Evolutionary conservation across 2,113 vertebrate species (phyloP).

Genomic region (Brachirus orientalis): DNA sequence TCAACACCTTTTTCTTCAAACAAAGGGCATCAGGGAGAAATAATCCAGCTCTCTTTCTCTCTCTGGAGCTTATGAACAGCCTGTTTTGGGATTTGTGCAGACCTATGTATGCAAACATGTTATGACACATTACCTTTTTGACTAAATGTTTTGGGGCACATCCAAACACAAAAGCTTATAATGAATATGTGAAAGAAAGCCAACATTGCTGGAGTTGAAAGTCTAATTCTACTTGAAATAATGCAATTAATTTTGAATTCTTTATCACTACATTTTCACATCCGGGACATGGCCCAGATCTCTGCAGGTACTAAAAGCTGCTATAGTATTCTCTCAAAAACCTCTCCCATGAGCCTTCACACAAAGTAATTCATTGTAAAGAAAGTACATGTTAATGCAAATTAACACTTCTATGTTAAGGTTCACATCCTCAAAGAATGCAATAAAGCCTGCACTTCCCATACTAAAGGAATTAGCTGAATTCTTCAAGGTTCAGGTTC

Average conservation of each 20-base stretch:
- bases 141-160: slow-evolving; percentile 45
- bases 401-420: slow-evolving; percentile 58
- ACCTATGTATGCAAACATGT: slow-evolving; percentile 33
- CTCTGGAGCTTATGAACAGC: slow-evolving; percentile 42
- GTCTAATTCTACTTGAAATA: slow-evolving; percentile 7
- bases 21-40: slow-evolving; percentile 76
- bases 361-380: slow-evolving; percentile 71
- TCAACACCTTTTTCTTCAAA: slow-evolving; percentile 80
- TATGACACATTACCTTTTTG: slow-evolving; percentile 16
- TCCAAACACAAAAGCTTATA: slow-evolving; percentile 16
- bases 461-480: slow-evolving; percentile 65
- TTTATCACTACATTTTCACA: slow-evolving; percentile 33
- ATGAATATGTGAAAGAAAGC: slow-evolving; percentile 16
- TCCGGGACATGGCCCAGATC: slow-evolving; percentile 17
- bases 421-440: slow-evolving; percentile 67
- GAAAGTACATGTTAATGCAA: slow-evolving; percentile 57
- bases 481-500: slow-evolving; percentile 68
- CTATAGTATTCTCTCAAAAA: slow-evolving; percentile 32
- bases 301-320: slow-evolving; percentile 36
- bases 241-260: slow-evolving; percentile 16
- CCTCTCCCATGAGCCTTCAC: slow-evolving; percentile 47
- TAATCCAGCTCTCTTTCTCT: slow-evolving; percentile 68
- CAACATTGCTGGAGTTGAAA: neutral
- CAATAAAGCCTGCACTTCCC: slow-evolving; percentile 71
- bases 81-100: slow-evolving; percentile 65